Conservation (phyloP, 2,888 invertebrate genomes). For the Agelastica alni region DNA sequence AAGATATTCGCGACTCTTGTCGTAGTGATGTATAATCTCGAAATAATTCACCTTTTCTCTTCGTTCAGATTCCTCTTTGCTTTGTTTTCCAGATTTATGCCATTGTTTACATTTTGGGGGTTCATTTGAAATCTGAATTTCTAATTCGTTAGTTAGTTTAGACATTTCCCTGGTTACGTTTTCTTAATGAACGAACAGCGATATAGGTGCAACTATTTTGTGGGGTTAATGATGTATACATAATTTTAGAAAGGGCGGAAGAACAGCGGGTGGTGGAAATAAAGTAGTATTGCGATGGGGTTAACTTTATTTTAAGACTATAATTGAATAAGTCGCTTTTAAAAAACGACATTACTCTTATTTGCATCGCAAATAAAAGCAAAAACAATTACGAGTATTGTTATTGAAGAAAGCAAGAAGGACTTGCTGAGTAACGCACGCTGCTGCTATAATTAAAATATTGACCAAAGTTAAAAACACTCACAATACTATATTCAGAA, state of each 20-base stretch:
- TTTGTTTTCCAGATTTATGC: slow-evolving; percentile 56
- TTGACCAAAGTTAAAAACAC: too few relatives aligned
- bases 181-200: slow-evolving; percentile 20
- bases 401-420: too few relatives aligned
- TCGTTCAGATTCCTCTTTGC: slow-evolving; percentile 52
- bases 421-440: too few relatives aligned
- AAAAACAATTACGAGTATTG: too few relatives aligned
- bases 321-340: too few relatives aligned
- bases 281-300: too few relatives aligned
- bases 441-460: too few relatives aligned
- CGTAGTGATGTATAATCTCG: slow-evolving; percentile 53
- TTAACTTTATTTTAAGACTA: too few relatives aligned
- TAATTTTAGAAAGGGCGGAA: not conserved
- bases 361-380: too few relatives aligned
- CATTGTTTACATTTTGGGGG: slow-evolving; percentile 57
- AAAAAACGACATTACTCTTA: too few relatives aligned
- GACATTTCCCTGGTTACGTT: slow-evolving; percentile 22
- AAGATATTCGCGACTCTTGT: slow-evolving; percentile 42
- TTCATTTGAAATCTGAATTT: slow-evolving; percentile 58
- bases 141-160: slow-evolving; percentile 51
- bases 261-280: not conserved
- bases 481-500: too few relatives aligned
- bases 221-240: slow-evolving; percentile 1
- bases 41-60: slow-evolving; percentile 53
- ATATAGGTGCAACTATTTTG: slow-evolving; percentile 14